Base-by-base conservation (phyloP, 2,888 invertebrate species). In the Acronicta leporina region DNA sequence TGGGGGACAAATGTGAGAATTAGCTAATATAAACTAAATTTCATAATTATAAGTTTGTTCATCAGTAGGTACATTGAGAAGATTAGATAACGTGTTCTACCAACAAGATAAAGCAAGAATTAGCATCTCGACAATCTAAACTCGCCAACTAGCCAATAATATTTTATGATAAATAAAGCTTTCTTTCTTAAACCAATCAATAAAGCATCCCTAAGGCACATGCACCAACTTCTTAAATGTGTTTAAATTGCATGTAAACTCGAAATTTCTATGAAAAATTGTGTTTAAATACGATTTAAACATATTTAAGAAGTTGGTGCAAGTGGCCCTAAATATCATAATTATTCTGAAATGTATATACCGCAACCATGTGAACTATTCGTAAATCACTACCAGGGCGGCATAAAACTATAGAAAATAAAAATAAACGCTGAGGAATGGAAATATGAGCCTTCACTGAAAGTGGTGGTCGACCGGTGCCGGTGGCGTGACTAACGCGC, bases 401-500 rank as follows among this genome's bases (percentile, higher is more conserved):
- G 30, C 49, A 63, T 60, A 53, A 55, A 65, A 60, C 43, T 56
- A 67, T 48, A 41, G 33, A 63, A 70, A 74, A 76, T 66, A 67
- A 73, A 76, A 75, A 69, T 62, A 75, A 73, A 75, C 46, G 56
- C 46, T 44, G 54, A 63, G 59, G 61, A 78, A 63, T 67, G 52
- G 68, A 53, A 71, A 64, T 64, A 70, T 70, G 71, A 75, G 65
- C 58, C 63, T 75, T 70, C 50, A 46, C 66, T 71, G 75, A 73
- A 75, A 77, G 64, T 68, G 65, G 70, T 60, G 65, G 70, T 60
- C 67, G 68, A 74, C 63, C 68, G 77, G 80, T 80, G 85, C 63
- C 68, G 77, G 80, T 80, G 85, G 86, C 89, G 86, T 88, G 89
- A 91, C 88, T 88, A 90, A 90, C 82, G 79, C 79, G 70, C 76